A percentile compares a stretch with the other conserved stretches of the same genome.
phyloP scores from a whole-genome alignment of 2,888 invertebrate genomes.

The Trichogramma evanescens region DNA sequence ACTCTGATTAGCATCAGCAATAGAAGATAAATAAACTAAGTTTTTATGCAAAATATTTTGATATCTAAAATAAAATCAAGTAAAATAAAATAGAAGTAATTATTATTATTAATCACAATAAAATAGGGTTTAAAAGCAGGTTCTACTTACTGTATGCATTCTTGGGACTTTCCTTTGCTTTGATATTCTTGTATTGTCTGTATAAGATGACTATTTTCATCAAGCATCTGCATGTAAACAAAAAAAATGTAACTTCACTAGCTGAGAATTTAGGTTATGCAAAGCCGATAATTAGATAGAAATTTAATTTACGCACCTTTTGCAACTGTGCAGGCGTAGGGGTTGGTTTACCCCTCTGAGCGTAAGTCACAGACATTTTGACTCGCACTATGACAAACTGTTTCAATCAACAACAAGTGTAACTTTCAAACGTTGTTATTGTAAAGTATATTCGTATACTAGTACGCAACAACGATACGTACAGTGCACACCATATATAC shows the following conservation, averaged over 20 bases:
- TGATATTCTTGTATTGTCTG: slow-evolving; percentile 96
- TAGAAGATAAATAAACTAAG: slow-evolving; percentile 88
- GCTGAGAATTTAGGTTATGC: slow-evolving; percentile 3
- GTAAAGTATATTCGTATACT: too few relatives aligned
- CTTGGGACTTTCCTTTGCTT: slow-evolving; percentile 86
- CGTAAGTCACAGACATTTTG: slow-evolving; percentile 67
- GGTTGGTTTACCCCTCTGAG: slow-evolving; percentile 65
- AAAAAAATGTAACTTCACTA: neutral
- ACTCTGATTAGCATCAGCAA: slow-evolving; percentile 95
- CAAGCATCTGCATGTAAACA: slow-evolving; percentile 65
- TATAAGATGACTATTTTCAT: slow-evolving; percentile 94
- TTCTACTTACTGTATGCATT: slow-evolving; percentile 73
- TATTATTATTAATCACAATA: neutral
- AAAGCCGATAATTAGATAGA: neutral
- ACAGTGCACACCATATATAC: too few relatives aligned
- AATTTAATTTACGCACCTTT: slow-evolving; percentile 47
- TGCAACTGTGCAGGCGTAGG: slow-evolving; percentile 81
- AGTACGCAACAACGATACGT: too few relatives aligned
- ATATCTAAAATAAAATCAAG: slow-evolving; percentile 49
- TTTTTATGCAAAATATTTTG: slow-evolving; percentile 93
- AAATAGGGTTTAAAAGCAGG: neutral
- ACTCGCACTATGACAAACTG: too few relatives aligned
- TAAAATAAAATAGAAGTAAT: neutral
- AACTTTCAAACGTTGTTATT: too few relatives aligned
- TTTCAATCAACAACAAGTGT: too few relatives aligned